phyloP scores from a whole-genome alignment of 2,113 vertebrate genomes.

The Tragelaphus buxtoni region DNA sequence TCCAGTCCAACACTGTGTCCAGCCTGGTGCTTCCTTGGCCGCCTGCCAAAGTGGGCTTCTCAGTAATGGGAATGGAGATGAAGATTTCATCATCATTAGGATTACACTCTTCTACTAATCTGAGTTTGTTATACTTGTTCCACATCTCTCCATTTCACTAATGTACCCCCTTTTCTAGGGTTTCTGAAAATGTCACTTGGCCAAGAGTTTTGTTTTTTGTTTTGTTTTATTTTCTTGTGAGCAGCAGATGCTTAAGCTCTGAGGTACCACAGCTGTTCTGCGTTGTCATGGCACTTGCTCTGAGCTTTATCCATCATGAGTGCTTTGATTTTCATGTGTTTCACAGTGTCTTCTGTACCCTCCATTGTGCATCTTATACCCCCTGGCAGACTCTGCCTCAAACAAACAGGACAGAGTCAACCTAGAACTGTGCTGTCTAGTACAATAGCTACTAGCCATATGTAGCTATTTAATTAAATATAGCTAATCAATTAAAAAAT shows the following conservation, averaged over 20 bases:
- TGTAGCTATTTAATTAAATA: slow-evolving; percentile 6
- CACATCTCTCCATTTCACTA: neutral
- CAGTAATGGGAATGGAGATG: neutral
- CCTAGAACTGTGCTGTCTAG: neutral
- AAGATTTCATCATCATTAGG: neutral
- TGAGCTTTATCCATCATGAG: neutral
- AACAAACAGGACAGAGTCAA: neutral
- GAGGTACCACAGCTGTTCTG: too few species aligned
- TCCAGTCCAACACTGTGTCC: neutral
- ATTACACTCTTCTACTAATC: neutral
- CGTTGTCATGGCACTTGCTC: neutral
- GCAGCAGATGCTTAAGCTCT: neutral
- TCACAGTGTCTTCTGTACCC: neutral
- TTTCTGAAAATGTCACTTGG: neutral
- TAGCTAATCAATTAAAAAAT: neutral
- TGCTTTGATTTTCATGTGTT: neutral
- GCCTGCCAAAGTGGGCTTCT: neutral
- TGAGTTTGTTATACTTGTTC: neutral
- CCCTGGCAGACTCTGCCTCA: neutral
- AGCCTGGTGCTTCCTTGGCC: neutral
- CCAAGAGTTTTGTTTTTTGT: neutral
- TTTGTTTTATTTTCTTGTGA: neutral
- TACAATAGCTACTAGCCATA: neutral
- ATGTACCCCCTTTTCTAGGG: neutral
- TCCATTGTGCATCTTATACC: neutral